Conservation (phyloP, 23 tunicate genomes). For the Halocynthia aurantium region DNA sequence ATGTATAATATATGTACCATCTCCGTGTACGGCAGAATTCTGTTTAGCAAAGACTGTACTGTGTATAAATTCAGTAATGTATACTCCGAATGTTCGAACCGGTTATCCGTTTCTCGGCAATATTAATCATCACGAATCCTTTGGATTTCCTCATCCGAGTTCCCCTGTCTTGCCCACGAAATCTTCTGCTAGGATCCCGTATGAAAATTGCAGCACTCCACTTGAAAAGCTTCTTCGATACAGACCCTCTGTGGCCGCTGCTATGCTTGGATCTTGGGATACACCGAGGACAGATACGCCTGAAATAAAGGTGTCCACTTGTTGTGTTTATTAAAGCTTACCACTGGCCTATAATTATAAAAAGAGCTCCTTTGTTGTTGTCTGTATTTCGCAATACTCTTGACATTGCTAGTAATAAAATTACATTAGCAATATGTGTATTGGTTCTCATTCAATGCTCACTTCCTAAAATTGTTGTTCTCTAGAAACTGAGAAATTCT, state of each 20-base stretch:
- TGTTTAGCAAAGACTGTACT: no score
- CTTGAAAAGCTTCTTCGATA: not conserved
- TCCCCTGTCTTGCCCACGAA: no score
- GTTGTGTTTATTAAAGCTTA: no score
- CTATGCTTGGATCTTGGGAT: slow-evolving; percentile 6
- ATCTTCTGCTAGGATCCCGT: no score
- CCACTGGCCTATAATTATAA: no score
- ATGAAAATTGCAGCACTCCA: slow-evolving; percentile 1
- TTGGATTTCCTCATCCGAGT: no score
- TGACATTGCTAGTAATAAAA: not conserved
- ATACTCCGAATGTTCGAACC: no score
- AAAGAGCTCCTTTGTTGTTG: not conserved
- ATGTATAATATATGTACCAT: no score
- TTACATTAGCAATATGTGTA: not conserved
- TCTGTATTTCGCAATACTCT: not conserved
- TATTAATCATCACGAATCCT: no score
- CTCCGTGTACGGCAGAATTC: no score
- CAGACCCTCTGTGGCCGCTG: slow-evolving; percentile 6
- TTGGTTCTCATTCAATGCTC: not conserved
- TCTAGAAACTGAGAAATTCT: not conserved
- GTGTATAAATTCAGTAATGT: no score
- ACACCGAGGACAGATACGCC: not conserved
- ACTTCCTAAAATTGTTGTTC: not conserved
- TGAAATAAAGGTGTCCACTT: not conserved
- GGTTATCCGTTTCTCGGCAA: no score